Conservation (phyloP, 1,140 invertebrate species). For the Anastatus disparis region DNA sequence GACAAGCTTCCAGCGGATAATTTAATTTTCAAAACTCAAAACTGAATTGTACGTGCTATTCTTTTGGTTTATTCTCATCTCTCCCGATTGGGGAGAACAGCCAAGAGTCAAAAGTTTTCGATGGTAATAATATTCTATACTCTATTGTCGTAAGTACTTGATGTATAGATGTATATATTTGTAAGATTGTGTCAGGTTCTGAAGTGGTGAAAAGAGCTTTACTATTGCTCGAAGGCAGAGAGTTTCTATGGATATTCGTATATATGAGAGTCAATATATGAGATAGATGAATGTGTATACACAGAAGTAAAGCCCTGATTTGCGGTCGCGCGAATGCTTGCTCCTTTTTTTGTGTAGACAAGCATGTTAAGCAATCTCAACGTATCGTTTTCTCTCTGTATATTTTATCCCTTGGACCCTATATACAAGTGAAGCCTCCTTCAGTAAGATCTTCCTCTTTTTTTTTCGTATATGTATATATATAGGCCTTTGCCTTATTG, state of each 20-base stretch:
- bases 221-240: constrained; percentile 2
- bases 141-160: neutral
- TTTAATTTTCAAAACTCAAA: constrained; percentile 2
- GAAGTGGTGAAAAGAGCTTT: neutral
- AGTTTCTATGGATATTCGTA: neutral
- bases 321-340: constrained; percentile 2
- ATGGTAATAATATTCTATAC: neutral
- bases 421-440: constrained; percentile 46
- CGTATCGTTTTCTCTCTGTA: neutral
- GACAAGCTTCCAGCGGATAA: constrained; percentile 36
- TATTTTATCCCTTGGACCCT: neutral
- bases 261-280: constrained; percentile 50
- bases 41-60: constrained; percentile 28
- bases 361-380: too few species aligned
- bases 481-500: too few species aligned
- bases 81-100: neutral
- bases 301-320: neutral
- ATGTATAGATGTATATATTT: constrained; percentile 1
- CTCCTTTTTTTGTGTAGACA: constrained; percentile 45
- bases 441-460: constrained; percentile 55
- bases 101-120: constrained; percentile 10
- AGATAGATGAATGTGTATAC: constrained; percentile 36
- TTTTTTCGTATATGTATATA: too few species aligned
- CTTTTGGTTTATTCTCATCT: neutral
- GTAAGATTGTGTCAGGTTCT: neutral